Conservation (phyloP, 2,888 invertebrate genomes). For the Synergus gifuensis region DNA sequence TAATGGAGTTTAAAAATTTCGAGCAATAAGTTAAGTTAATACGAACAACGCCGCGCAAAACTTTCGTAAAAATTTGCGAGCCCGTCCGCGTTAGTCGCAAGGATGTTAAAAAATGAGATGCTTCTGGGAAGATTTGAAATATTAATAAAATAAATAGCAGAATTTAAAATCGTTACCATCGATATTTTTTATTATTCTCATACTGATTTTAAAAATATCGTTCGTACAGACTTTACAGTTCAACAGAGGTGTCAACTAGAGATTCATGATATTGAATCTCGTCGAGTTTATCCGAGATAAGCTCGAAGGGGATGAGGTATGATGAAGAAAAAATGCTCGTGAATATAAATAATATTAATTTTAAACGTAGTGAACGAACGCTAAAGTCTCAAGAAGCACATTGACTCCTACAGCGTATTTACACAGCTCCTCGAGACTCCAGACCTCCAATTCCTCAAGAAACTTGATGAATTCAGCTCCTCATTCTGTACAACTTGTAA, state of each 20-base stretch:
- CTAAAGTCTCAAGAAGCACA: slow-evolving; percentile 53
- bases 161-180: neutral
- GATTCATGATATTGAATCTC: too few species aligned
- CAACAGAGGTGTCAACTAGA: too few species aligned
- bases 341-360: slow-evolving; percentile 61
- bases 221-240: neutral
- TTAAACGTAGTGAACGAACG: slow-evolving; percentile 51
- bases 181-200: neutral
- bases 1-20: slow-evolving; percentile 59
- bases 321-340: slow-evolving; percentile 53
- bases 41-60: slow-evolving; percentile 45
- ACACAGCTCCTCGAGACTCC: slow-evolving; percentile 56
- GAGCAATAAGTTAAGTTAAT: slow-evolving; percentile 75
- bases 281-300: too few species aligned
- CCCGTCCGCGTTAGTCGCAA: slow-evolving; percentile 47
- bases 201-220: neutral
- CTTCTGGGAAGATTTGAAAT: slow-evolving; percentile 43
- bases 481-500: slow-evolving; percentile 39
- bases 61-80: slow-evolving; percentile 48
- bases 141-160: slow-evolving; percentile 51
- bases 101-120: slow-evolving; percentile 40
- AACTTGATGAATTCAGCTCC: slow-evolving; percentile 33
- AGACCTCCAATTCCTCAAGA: slow-evolving; percentile 51
- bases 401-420: slow-evolving; percentile 55
- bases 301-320: slow-evolving; percentile 35